Percentiles rank a stretch among this genome's conserved stretches.
These are phyloP conservation scores for Eilema depressum DNA, from an alignment of 2,888 invertebrate species.

Conservation along the genomic window DNA sequence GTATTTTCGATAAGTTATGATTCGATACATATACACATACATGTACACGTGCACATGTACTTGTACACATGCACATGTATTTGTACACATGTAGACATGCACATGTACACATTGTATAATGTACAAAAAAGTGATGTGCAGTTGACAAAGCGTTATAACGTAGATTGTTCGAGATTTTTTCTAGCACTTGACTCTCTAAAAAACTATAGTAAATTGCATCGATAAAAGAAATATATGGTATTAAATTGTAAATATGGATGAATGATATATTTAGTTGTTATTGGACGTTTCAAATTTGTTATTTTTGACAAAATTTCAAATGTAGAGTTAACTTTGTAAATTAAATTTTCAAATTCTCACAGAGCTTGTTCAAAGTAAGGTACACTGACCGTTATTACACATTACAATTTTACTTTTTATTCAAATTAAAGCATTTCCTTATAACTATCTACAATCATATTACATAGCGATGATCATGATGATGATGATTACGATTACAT, in stretches of 20 bases:
- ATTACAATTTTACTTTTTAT: no score
- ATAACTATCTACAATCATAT: neutral
- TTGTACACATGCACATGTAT: no score
- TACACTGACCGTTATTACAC: no score
- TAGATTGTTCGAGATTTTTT: neutral
- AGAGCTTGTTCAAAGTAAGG: neutral
- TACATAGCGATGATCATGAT: no score
- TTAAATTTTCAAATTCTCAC: neutral
- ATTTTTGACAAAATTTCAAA: neutral
- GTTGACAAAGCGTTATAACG: neutral
- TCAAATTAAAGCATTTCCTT: neutral
- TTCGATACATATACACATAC: neutral
- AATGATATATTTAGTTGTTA: neutral
- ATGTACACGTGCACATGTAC: no score
- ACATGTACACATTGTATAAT: no score
- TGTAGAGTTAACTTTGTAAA: neutral
- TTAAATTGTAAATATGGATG: slow-evolving; percentile 1
- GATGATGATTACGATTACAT: no score
- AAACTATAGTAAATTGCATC: neutral
- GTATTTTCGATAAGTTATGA: neutral
- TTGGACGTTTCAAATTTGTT: neutral
- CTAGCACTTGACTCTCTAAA: neutral
- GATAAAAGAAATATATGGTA: neutral
- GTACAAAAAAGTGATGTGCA: neutral
- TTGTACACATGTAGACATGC: no score